Evolutionary conservation across 2,888 invertebrate species (phyloP), one percentile per base, ranked within the genome.

Genomic region (Amphiduros pacificus): DNA sequence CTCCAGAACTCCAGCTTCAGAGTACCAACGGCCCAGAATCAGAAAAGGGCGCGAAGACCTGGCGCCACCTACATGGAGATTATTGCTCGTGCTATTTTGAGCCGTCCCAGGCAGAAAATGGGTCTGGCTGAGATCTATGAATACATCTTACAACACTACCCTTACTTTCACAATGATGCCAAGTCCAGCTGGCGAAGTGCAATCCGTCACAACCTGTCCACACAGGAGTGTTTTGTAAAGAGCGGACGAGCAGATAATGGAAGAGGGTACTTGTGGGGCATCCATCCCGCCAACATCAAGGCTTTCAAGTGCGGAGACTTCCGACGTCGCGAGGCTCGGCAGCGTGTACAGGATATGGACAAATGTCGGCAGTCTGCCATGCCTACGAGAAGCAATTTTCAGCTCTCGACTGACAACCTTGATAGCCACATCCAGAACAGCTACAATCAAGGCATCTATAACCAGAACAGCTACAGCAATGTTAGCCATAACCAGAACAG

Each of bases 141-240:
- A 14, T 55, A 22, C 55, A 55, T 55, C 55, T 41, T 55, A n/a
- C 2, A 55, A 27, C 14, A 41, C 40, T 55, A 41, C 41, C 55
- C 55, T 14, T 55, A 55, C 55, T 55, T 20, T 41, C 55, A 24
- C 4, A 55, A 5, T 5, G n/a, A n/a, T n/a, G 55, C 55, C 41
- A 40, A 40, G 17, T 20, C 24, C 41, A 55, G 40, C 55, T 55
- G 55, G 55, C 20, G 55, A 41, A 55, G 41, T 20, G 55, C 55
- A 11, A 41, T 55, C 17, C 40, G 55, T 5, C 55, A 55, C 55
- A 55, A 55, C 55, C 55, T 55, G 26, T 41, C 55, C 55, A 41
- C 41, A 26, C 36, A 55, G 40, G 40, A 41, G 27, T 27, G 40
- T 41, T 55, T 55, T 27, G 41, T 55, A 24, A 55, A 55, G 55